Percentiles rank a stretch among this genome's conserved stretches.
Evolutionary conservation across 30 jellyfish, hydroid and myxozoan species (phyloP).

Genomic region (Phacellophora camtschatica): DNA sequence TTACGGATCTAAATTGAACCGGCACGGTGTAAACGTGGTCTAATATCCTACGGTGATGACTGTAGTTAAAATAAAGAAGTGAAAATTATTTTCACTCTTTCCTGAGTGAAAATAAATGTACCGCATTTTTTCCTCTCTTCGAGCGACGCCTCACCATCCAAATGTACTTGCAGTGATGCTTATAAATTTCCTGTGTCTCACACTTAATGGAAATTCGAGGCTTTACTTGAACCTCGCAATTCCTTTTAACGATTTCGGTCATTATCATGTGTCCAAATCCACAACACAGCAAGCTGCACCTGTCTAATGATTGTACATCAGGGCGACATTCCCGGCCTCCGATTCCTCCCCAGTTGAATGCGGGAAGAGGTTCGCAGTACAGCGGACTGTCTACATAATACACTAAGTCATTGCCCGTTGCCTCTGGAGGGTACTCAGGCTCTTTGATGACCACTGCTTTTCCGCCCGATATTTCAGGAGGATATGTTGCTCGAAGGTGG

Average conservation of each 20-base stretch:
- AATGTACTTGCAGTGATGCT: slow-evolving; percentile 53
- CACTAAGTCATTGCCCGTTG: slow-evolving; percentile 31
- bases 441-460: slow-evolving; percentile 28
- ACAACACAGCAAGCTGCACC: slow-evolving; percentile 70
- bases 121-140: slow-evolving; percentile 40
- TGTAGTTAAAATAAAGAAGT: too few relatives aligned
- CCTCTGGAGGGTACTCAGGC: slow-evolving; percentile 54
- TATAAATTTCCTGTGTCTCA: slow-evolving; percentile 52
- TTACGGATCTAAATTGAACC: too few relatives aligned
- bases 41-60: too few relatives aligned
- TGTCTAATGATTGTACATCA: slow-evolving; percentile 53
- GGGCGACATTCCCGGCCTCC: slow-evolving; percentile 82
- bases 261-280: slow-evolving; percentile 75
- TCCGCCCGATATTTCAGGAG: slow-evolving; percentile 58
- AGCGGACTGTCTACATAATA: slow-evolving; percentile 54
- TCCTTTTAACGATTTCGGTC: slow-evolving; percentile 44
- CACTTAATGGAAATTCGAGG: slow-evolving; percentile 48
- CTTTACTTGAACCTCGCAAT: slow-evolving; percentile 26
- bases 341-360: slow-evolving; percentile 71
- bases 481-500: slow-evolving; percentile 31
- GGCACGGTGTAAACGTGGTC: too few relatives aligned
- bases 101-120: slow-evolving; percentile 16
- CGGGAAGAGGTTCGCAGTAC: slow-evolving; percentile 54
- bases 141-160: slow-evolving; percentile 68
- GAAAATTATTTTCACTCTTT: too few relatives aligned